Conservation (phyloP, 2,113 vertebrate genomes). For the Jacana jacana region DNA sequence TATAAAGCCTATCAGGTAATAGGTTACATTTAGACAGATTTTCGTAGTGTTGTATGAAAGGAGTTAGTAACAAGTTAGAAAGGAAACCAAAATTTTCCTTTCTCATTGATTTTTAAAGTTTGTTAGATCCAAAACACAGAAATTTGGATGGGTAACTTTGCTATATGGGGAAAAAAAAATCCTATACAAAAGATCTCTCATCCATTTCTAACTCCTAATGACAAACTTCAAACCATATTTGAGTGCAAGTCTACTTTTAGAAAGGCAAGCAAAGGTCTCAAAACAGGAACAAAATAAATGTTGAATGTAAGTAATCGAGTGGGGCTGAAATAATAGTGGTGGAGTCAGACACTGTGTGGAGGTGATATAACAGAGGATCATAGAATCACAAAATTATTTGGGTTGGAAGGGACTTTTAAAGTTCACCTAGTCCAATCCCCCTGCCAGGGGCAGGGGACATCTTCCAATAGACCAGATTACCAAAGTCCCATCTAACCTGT, state of each 20-base stretch:
- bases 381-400: not conserved
- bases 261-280: not conserved
- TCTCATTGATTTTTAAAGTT: not conserved
- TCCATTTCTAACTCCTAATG: not conserved
- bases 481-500: not conserved
- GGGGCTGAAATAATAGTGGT: not conserved
- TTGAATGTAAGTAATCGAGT: not conserved
- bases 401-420: not conserved
- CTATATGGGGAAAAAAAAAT: not conserved
- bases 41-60: not conserved
- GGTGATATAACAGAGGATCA: not conserved
- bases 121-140: not conserved
- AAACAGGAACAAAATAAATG: not conserved
- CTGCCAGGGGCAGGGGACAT: not conserved
- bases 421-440: fast-evolving
- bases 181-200: not conserved
- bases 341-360: not conserved
- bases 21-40: not conserved
- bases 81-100: not conserved
- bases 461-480: not conserved
- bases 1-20: not conserved
- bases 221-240: not conserved
- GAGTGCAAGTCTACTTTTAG: not conserved
- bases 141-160: not conserved
- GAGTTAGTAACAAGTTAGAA: not conserved